Percentiles rank a stretch among this genome's conserved stretches.
Conservation (phyloP, 2,797 vertebrate species). For the Poeciliopsis gracilis region DNA sequence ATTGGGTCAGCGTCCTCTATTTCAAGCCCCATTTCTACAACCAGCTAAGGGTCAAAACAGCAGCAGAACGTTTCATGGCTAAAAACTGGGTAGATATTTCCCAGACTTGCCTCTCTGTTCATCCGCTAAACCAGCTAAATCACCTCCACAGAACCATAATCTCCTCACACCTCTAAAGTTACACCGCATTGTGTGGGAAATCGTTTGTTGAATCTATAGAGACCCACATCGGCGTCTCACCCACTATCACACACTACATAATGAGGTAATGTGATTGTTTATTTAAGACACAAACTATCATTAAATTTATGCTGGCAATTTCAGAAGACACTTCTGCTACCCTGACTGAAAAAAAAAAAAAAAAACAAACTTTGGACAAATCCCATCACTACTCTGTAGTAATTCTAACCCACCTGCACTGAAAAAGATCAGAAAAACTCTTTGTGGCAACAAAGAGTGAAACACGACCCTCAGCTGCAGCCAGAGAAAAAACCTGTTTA, state of each 20-base stretch:
- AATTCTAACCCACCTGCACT: constrained; percentile 72
- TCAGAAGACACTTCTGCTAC: constrained; percentile 64
- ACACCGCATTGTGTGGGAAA: constrained; percentile 76
- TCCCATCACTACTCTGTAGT: constrained; percentile 64
- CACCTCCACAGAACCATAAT: constrained; percentile 71
- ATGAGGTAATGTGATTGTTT: constrained; percentile 63
- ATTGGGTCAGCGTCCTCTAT: constrained; percentile 68
- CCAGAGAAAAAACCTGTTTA: constrained; percentile 64
- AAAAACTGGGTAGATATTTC: constrained; percentile 65
- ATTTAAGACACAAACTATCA: constrained; percentile 54
- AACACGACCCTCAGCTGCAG: constrained; percentile 66
- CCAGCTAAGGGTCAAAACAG: constrained; percentile 68
- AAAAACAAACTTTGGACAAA: constrained; percentile 58
- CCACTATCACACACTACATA: constrained; percentile 54
- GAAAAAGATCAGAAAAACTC: constrained; percentile 75
- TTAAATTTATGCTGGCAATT: constrained; percentile 57
- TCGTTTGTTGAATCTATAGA: constrained; percentile 64
- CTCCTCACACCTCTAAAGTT: constrained; percentile 75
- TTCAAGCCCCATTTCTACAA: constrained; percentile 67
- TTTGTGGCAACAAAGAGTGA: constrained; percentile 66
- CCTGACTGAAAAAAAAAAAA: constrained; percentile 22
- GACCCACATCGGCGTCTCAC: constrained; percentile 54
- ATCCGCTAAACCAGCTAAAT: constrained; percentile 70
- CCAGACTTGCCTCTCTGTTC: constrained; percentile 66
- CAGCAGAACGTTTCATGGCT: constrained; percentile 43